Base-by-base conservation (phyloP, 2,888 invertebrate species). In the Brachynemurus nebulosus region DNA sequence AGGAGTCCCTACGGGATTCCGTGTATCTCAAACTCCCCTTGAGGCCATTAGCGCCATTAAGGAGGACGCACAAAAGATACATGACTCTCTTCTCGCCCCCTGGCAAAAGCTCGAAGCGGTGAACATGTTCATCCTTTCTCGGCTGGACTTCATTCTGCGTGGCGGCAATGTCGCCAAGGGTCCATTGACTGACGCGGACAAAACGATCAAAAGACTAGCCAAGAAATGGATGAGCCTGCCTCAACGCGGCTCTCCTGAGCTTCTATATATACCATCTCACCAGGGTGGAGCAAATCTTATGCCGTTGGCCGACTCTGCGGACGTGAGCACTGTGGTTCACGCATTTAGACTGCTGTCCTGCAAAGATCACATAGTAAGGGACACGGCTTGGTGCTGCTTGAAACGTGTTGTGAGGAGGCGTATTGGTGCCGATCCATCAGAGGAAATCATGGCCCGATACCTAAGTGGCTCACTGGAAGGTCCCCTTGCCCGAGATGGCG, bases 171-270 rank as follows among this genome's bases (percentile, higher is more conserved):
- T 58, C 1, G 44, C 48, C 18, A 58, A 58, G 20, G 46, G 38
- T 2, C 44, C 50, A 0, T 44, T 59, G 5, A 48, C 40, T 18
- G 33, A 20, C 12, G 51, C 53, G n/a, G 59, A 59, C 46, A 49
- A 44, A 4, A 18, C 23, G 0, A 39, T 58, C 11, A 56, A 53
- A 34, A 48, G 25, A 19, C 7, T 41, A 2, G 45, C 45, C 0
- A 58, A 59, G 20, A 8, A n/a, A 1, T 59, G 58, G 59, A 40
- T 60, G 35, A 41, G 54, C 43, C 52, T 60, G 4, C 57, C 59
- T 1, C 54, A 54, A 40, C 25, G 58, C 2, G 56, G 56, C 6
- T 56, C 53, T 34, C 46, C 53, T 12, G 57, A 59, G 37, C 8
- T 55, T 0, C 48, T 59, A 3, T 54, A 47, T 46, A 38, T 57